phyloP scores from a whole-genome alignment of 1,140 invertebrate genomes.

The Ladona fulva region DNA sequence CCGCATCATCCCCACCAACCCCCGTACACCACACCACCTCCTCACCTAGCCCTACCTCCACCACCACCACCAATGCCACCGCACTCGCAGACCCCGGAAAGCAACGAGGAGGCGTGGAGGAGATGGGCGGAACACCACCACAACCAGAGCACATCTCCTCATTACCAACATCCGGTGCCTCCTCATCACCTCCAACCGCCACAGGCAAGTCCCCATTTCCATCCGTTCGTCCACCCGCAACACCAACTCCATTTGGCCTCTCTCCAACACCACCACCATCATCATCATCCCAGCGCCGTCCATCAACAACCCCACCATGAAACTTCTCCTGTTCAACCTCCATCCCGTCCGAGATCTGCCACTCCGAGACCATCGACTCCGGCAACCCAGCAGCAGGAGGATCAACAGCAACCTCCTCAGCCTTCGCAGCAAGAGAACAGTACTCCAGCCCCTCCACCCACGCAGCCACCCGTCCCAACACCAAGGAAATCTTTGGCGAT shows the following conservation, averaged over 20 bases:
- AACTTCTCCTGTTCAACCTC: slow-evolving; percentile 26
- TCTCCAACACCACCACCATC: background rate
- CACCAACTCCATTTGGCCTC: background rate
- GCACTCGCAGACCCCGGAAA: background rate
- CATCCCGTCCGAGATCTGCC: slow-evolving; percentile 30
- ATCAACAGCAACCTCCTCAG: slow-evolving; percentile 34
- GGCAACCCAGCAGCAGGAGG: slow-evolving; percentile 23
- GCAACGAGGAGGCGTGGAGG: slow-evolving; percentile 12
- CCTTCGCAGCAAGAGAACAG: slow-evolving; percentile 26
- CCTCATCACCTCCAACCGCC: background rate
- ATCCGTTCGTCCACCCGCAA: background rate
- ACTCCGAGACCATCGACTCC: background rate
- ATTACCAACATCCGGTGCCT: background rate
- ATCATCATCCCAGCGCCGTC: background rate
- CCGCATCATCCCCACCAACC: background rate
- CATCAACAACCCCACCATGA: background rate
- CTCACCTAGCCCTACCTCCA: slow-evolving; percentile 22
- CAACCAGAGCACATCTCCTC: background rate
- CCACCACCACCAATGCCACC: slow-evolving; percentile 1
- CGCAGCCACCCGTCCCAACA: slow-evolving; percentile 26
- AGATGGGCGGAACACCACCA: slow-evolving; percentile 17
- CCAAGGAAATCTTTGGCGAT: slow-evolving; percentile 59
- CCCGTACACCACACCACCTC: slow-evolving; percentile 22
- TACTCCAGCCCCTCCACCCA: slow-evolving; percentile 32
- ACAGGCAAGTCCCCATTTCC: background rate